A percentile compares a stretch with the other conserved stretches of the same genome.
Conservation (phyloP, 2,797 vertebrate genomes). For the Pagetopsis macropterus region DNA sequence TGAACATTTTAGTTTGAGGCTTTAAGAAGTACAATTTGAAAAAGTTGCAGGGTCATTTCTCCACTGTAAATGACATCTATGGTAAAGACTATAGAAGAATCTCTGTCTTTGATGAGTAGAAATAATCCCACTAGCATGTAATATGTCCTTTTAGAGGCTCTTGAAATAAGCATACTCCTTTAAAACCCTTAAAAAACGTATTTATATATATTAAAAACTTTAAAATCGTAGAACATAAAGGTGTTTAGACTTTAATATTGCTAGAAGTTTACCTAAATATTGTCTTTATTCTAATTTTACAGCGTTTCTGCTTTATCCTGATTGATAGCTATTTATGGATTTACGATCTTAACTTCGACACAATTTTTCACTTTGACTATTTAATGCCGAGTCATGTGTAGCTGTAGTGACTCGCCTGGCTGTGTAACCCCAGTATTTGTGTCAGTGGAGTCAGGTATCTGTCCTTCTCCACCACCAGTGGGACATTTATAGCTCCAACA, state of each 20-base stretch:
- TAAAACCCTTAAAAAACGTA: not conserved
- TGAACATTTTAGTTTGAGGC: no score
- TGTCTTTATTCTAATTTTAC: not conserved
- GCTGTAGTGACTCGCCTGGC: slow-evolving; percentile 32
- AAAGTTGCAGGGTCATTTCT: no score
- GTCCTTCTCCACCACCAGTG: slow-evolving; percentile 48
- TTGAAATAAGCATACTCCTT: not conserved
- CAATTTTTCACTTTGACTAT: slow-evolving; percentile 41
- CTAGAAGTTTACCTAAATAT: not conserved
- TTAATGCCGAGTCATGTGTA: slow-evolving; percentile 45
- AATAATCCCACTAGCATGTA: not conserved
- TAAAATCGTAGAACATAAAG: slow-evolving; percentile 4
- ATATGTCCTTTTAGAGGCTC: not conserved
- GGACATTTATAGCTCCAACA: slow-evolving; percentile 70
- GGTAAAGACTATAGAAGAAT: not conserved
- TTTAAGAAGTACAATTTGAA: no score
- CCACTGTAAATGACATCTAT: no score
- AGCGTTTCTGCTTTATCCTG: not conserved
- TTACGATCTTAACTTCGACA: not conserved
- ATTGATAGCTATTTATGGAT: not conserved
- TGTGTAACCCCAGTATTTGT: slow-evolving; percentile 50
- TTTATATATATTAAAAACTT: not conserved
- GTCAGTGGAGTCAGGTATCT: slow-evolving; percentile 73
- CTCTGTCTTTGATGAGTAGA: not conserved
- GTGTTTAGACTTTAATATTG: slow-evolving; percentile 3